phyloP scores from a whole-genome alignment of 2,113 vertebrate species.

The Hypanus sabinus region DNA sequence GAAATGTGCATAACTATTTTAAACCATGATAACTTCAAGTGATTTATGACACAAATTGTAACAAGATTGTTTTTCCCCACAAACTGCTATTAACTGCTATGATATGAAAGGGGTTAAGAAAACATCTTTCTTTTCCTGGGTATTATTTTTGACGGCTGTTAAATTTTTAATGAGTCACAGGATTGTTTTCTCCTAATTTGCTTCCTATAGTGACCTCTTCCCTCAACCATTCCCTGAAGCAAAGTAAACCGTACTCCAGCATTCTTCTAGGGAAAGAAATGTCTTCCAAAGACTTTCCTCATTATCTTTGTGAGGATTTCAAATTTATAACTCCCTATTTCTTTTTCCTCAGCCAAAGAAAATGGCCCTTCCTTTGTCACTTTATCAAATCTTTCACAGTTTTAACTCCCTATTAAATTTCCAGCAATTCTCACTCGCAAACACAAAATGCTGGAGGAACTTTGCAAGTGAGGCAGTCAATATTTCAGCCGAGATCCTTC shows the following conservation, averaged over 20 bases:
- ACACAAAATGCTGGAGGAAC: too few relatives aligned
- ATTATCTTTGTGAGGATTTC: neutral
- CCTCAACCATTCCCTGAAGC: neutral
- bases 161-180: neutral
- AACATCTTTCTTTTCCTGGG: neutral
- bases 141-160: neutral
- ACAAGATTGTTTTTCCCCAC: too few relatives aligned
- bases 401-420: neutral
- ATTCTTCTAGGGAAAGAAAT: neutral
- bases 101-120: neutral
- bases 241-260: neutral
- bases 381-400: neutral
- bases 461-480: too few relatives aligned
- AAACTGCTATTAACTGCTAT: neutral
- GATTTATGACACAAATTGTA: neutral
- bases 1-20: neutral
- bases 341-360: neutral
- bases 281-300: too few relatives aligned
- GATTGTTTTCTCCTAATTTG: neutral
- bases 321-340: neutral
- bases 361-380: neutral
- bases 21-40: neutral
- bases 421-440: neutral
- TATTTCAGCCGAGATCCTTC: too few relatives aligned
- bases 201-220: neutral